A percentile compares a stretch with the other conserved stretches of the same genome.
These are phyloP conservation scores for Manis javanica DNA, from an alignment of 2,797 vertebrate species.

Conservation along the genomic window DNA sequence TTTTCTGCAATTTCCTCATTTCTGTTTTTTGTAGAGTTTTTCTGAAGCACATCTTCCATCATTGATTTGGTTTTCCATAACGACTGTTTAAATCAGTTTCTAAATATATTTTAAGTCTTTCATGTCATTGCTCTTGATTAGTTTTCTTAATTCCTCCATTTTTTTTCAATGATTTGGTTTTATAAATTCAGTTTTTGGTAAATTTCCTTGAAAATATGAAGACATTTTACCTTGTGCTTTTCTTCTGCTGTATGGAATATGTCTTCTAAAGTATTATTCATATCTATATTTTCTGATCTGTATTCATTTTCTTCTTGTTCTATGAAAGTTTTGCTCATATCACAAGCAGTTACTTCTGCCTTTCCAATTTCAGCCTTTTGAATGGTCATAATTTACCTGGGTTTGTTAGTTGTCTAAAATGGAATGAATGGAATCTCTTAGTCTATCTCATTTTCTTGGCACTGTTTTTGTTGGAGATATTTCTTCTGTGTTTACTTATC, in stretches of 20 bases:
- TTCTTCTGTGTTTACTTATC: conserved; percentile 23
- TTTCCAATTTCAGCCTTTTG: not conserved
- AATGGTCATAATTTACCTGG: not conserved
- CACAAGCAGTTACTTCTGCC: not conserved
- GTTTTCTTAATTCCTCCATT: not conserved
- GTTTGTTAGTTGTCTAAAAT: not conserved
- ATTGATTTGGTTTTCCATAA: not conserved
- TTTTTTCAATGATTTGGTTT: not conserved
- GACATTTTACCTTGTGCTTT: not conserved
- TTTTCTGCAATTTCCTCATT: not conserved
- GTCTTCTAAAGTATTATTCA: not conserved
- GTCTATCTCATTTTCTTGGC: not conserved
- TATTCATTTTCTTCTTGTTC: not conserved
- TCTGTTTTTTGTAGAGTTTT: not conserved
- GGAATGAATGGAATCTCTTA: not conserved
- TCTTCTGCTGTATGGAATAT: not conserved
- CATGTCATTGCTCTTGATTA: not conserved
- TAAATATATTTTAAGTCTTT: not conserved
- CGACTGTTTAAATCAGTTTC: not conserved
- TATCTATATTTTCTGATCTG: not conserved
- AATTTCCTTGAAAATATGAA: not conserved
- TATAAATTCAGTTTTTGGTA: not conserved
- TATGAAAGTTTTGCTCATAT: not conserved
- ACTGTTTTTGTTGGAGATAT: not conserved
- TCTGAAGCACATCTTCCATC: not conserved